Percentiles rank a stretch among this genome's conserved stretches.
Conservation (phyloP, 2,113 vertebrate genomes). For the Pampusana beccarii region DNA sequence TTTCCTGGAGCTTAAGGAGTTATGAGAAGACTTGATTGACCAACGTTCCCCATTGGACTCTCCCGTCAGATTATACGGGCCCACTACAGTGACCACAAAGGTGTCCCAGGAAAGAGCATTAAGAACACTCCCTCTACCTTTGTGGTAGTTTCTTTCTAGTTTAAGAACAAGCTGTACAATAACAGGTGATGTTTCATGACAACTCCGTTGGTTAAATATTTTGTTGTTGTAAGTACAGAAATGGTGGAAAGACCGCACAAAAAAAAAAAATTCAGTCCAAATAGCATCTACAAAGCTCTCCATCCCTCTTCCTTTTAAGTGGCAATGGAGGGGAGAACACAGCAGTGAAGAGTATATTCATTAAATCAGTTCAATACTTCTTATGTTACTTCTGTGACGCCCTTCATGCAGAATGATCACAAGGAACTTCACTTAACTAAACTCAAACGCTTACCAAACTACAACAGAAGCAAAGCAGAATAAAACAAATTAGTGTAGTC, state of each 20-base stretch:
- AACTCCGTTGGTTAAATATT: not conserved
- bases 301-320: constrained; percentile 2
- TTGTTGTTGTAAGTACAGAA: not conserved
- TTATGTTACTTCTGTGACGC: not conserved
- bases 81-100: not conserved
- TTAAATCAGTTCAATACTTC: constrained; percentile 49
- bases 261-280: constrained; percentile 1
- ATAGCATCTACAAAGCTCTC: not conserved
- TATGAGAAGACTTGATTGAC: not conserved
- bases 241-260: not conserved
- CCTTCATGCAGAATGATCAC: constrained; percentile 56
- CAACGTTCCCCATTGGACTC: not conserved
- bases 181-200: not conserved
- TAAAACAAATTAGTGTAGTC: constrained; percentile 69
- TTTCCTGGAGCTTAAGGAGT: not conserved
- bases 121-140: not conserved
- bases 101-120: not conserved
- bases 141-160: not conserved
- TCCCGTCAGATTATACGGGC: not conserved
- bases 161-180: not conserved
- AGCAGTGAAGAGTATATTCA: not conserved
- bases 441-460: constrained; percentile 10
- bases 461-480: constrained; percentile 64
- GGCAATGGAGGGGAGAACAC: not conserved
- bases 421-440: constrained; percentile 59